A percentile compares a stretch with the other conserved stretches of the same genome.
Evolutionary conservation across 2,797 vertebrate species (phyloP).

Genomic region (Rousettus madagascariensis): DNA sequence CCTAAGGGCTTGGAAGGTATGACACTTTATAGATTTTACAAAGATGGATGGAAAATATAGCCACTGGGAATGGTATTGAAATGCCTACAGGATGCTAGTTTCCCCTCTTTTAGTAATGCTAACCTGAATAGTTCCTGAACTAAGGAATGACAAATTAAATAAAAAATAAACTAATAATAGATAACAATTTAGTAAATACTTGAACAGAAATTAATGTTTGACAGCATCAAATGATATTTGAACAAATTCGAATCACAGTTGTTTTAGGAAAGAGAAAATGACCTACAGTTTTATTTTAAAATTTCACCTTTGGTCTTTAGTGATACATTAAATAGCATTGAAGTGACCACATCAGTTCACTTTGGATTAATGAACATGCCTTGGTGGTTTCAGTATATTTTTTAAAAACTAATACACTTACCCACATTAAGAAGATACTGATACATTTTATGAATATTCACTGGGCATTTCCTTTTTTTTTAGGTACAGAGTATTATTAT

Average conservation of each 20-base stretch:
- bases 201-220: slow-evolving; percentile 41
- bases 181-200: not conserved
- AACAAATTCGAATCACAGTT: slow-evolving; percentile 25
- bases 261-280: slow-evolving; percentile 32
- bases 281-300: not conserved
- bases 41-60: not conserved
- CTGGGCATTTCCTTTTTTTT: not conserved
- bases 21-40: not conserved
- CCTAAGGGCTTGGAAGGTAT: not conserved
- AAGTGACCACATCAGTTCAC: not conserved
- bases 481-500: not conserved
- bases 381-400: not conserved
- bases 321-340: not conserved
- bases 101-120: not conserved
- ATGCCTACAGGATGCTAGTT: not conserved
- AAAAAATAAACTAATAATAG: slow-evolving; percentile 6
- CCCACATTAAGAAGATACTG: slow-evolving; percentile 23
- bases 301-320: slow-evolving; percentile 14
- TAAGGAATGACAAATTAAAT: slow-evolving; percentile 15
- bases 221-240: slow-evolving; percentile 45
- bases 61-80: not conserved
- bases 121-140: not conserved
- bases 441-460: slow-evolving; percentile 22
- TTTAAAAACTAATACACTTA: not conserved
- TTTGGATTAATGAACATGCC: slow-evolving; percentile 31